Percentiles rank a stretch among this genome's conserved stretches.
Conservation (phyloP, 2,113 vertebrate species). For the Hassar affinis region DNA sequence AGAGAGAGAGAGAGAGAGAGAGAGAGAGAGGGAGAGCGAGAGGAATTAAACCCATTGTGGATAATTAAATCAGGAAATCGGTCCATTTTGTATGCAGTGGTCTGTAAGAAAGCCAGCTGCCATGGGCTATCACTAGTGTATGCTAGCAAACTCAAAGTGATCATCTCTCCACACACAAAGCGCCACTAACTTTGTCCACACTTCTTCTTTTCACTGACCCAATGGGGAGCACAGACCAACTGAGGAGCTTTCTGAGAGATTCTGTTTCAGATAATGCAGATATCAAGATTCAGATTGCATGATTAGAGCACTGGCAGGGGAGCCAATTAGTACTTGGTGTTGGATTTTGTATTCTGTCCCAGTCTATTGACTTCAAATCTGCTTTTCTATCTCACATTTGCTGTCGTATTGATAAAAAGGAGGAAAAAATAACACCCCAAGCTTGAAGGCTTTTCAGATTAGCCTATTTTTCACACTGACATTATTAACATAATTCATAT, state of each 20-base stretch:
- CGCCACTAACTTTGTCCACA: constrained; percentile 45
- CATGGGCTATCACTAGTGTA: constrained; percentile 61
- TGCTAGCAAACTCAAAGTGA: constrained; percentile 62
- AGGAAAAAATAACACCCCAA: constrained; percentile 15
- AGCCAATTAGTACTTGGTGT: constrained; percentile 47
- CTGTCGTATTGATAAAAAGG: constrained; percentile 15
- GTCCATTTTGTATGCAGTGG: constrained; percentile 74
- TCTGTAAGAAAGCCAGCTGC: constrained; percentile 75
- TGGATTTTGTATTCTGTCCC: constrained; percentile 46
- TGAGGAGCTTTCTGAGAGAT: constrained; percentile 33
- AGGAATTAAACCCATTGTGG: constrained; percentile 64
- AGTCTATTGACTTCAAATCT: constrained; percentile 37
- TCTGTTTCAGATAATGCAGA: constrained; percentile 42
- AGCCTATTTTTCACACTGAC: constrained; percentile 35
- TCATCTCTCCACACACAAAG: constrained; percentile 44
- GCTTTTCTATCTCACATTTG: constrained; percentile 8
- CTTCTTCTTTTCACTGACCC: constrained; percentile 19
- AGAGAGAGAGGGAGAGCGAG: constrained; percentile 23
- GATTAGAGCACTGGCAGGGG: constrained; percentile 44
- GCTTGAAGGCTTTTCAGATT: constrained; percentile 39
- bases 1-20: constrained; percentile 46
- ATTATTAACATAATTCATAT: constrained; percentile 29
- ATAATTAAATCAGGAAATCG: constrained; percentile 71
- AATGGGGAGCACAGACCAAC: constrained; percentile 33
- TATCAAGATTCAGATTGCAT: constrained; percentile 38